Percentiles rank a stretch among this genome's conserved stretches.
These are phyloP conservation scores for Threskiornis aethiopicus DNA, from an alignment of 2,797 vertebrate species.

Conservation along the genomic window DNA sequence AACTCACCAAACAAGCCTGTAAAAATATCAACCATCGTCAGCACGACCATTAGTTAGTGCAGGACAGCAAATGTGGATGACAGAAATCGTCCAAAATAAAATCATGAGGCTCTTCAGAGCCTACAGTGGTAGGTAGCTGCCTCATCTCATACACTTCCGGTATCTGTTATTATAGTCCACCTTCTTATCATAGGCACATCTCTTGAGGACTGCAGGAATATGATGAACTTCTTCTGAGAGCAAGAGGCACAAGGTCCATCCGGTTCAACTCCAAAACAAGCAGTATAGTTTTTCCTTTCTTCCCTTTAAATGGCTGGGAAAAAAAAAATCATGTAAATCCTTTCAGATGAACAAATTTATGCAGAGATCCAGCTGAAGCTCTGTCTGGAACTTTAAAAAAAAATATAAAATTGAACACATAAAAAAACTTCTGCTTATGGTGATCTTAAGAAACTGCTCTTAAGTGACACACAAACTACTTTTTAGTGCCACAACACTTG, in stretches of 20 bases:
- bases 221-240: not conserved
- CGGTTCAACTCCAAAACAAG: not conserved
- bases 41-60: not conserved
- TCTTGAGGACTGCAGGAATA: not conserved
- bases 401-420: not conserved
- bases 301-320: not conserved
- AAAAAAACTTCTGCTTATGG: not conserved
- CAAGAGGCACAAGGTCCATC: not conserved
- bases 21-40: not conserved
- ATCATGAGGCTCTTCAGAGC: not conserved
- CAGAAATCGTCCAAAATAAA: not conserved
- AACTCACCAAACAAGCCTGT: not conserved
- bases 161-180: not conserved
- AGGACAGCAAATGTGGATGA: not conserved
- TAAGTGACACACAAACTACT: not conserved
- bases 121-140: not conserved
- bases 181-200: not conserved
- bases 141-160: not conserved
- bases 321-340: not conserved
- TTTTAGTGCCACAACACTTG: not conserved
- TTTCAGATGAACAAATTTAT: not conserved
- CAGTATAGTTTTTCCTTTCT: not conserved
- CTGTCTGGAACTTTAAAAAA: not conserved
- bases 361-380: not conserved
- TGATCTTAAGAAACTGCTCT: not conserved